Conservation (phyloP, 1,140 invertebrate genomes). For the Diabrotica virgifera region DNA sequence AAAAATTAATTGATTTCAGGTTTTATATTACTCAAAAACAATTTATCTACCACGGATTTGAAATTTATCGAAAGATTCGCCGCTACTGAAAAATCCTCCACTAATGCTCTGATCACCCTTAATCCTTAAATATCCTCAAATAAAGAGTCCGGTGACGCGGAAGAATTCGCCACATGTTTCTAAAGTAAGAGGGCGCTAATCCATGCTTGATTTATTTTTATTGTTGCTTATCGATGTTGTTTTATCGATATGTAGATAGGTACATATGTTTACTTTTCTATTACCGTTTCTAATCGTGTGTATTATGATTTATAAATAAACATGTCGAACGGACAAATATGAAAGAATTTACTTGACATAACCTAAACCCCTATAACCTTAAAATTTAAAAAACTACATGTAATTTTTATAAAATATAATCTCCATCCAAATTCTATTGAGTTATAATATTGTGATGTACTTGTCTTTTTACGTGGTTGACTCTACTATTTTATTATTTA, state of each 20-base stretch:
- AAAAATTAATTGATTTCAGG: background rate
- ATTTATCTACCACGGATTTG: background rate
- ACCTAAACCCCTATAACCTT: too few relatives aligned
- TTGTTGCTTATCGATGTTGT: background rate
- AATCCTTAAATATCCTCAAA: constrained; percentile 25
- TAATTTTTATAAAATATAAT: too few relatives aligned
- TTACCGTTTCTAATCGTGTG: too few relatives aligned
- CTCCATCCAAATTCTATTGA: too few relatives aligned
- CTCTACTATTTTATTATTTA: too few relatives aligned
- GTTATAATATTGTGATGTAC: too few relatives aligned
- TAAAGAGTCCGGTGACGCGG: constrained; percentile 30
- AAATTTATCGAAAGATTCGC: background rate
- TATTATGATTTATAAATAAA: too few relatives aligned
- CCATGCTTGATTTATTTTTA: constrained; percentile 5
- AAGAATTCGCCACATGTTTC: constrained; percentile 39
- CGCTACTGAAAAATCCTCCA: background rate
- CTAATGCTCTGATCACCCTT: constrained; percentile 19
- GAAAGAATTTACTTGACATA: too few relatives aligned
- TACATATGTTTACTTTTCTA: too few relatives aligned
- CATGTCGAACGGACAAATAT: too few relatives aligned
- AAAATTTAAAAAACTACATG: too few relatives aligned
- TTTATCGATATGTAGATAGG: background rate
- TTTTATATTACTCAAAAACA: background rate
- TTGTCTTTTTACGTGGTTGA: too few relatives aligned
- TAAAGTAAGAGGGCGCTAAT: constrained; percentile 27